phyloP scores from a whole-genome alignment of 2,888 invertebrate genomes.

The Drosophila fulvimacula region DNA sequence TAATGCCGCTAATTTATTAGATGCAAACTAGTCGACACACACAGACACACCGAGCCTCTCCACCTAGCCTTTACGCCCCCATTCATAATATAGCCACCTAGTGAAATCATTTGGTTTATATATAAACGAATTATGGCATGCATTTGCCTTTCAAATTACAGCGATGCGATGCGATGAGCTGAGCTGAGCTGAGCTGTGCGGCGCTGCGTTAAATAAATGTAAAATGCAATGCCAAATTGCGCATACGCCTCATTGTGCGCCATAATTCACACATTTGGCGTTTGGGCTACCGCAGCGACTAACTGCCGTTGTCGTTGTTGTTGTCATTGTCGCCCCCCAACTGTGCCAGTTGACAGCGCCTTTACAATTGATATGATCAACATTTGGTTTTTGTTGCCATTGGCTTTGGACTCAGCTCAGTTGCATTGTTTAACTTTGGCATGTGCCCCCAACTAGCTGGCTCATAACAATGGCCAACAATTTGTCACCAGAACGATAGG shows the following conservation, averaged over 20 bases:
- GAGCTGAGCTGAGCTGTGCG: neutral
- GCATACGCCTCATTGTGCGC: constrained; percentile 50
- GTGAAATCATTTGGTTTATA: constrained; percentile 74
- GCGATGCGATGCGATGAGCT: constrained; percentile 2
- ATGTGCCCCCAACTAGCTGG: constrained; percentile 54
- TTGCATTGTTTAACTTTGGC: constrained; percentile 72
- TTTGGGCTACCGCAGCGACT: constrained; percentile 32
- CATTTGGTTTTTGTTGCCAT: constrained; percentile 33
- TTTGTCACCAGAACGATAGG: constrained; percentile 59
- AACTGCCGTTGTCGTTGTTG: constrained; percentile 13
- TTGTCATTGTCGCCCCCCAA: constrained; percentile 44
- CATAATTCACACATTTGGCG: constrained; percentile 59
- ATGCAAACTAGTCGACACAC: constrained; percentile 46
- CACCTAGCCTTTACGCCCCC: constrained; percentile 3
- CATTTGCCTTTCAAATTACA: constrained; percentile 50
- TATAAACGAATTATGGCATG: constrained; percentile 73
- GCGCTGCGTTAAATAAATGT: constrained; percentile 15
- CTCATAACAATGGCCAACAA: constrained; percentile 47
- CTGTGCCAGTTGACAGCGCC: constrained; percentile 71
- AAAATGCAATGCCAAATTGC: constrained; percentile 52
- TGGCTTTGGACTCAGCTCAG: constrained; percentile 48
- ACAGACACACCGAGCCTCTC: too few relatives aligned
- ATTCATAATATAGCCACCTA: constrained; percentile 34
- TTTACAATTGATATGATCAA: constrained; percentile 76
- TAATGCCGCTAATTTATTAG: constrained; percentile 61